phyloP scores from a whole-genome alignment of 1,140 invertebrate genomes.

The Paralvinella palmiformis region DNA sequence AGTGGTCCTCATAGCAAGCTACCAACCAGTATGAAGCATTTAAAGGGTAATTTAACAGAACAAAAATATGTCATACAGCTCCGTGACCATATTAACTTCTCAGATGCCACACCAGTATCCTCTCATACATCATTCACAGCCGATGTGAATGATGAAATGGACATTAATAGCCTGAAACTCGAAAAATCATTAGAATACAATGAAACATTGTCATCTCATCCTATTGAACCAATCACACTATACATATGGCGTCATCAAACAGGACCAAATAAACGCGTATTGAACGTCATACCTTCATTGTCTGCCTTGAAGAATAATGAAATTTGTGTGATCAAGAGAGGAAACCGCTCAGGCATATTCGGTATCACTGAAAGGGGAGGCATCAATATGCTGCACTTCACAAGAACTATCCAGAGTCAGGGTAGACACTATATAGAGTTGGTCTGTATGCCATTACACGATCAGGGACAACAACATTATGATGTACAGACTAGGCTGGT shows the following conservation, averaged over 20 bases:
- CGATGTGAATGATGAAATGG: constrained; percentile 1
- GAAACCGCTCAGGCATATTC: constrained; percentile 63
- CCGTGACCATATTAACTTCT: background rate
- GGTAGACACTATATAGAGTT: no score
- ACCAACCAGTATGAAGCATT: constrained; percentile 16
- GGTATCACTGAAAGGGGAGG: constrained; percentile 61
- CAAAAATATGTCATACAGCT: background rate
- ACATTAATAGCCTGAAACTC: background rate
- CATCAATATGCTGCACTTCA: constrained; percentile 59
- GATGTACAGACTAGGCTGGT: no score
- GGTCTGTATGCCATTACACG: no score
- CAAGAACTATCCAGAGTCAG: no score
- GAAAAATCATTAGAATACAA: constrained; percentile 16
- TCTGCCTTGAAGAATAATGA: constrained; percentile 54
- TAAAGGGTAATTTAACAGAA: background rate
- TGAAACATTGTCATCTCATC: background rate
- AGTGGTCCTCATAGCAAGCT: constrained; percentile 16
- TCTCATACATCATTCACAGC: background rate
- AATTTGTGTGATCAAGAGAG: constrained; percentile 60
- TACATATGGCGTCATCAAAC: constrained; percentile 31
- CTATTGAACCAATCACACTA: constrained; percentile 22
- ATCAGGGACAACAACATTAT: no score
- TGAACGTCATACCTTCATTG: constrained; percentile 37
- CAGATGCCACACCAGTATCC: background rate
- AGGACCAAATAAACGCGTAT: constrained; percentile 28